Evolutionary conservation across 2,888 invertebrate genomes (phyloP), one percentile per base, ranked within the genome.

Genomic region (Eustalomyia histrio): DNA sequence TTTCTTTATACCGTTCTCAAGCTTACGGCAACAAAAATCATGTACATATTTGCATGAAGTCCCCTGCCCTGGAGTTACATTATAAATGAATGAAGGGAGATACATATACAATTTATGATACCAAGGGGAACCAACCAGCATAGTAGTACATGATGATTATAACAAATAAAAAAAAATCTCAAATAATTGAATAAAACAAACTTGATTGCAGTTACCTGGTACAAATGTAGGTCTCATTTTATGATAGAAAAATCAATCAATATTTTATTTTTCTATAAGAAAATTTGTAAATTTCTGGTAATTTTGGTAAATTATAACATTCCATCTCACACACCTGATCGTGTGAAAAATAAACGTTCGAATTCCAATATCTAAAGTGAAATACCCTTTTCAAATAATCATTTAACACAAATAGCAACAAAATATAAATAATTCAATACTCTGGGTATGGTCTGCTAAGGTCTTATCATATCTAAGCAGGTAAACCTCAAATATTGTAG

Each of bases 331-430:
- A 47, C 43, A 47, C n/a, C 72, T 80, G 80, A 80, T 68, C 76
- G 80, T 80, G 67, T 60, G 68, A 80, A 80, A 73, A 24, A 53
- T 64, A 72, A 73, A 64, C n/a, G n/a, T n/a, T 69, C 16, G 47
- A 24, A n/a, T 47, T 47, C 43, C 3, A 2, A 1, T n/a, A n/a
- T 47, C n/a, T 47, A 14, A 39, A 47, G 39, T 39, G 14, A 47
- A n/a, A 47, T 58, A 29, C 61, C 61, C 61, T 21, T 47, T 43
- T 43, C 4, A 24, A 21, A 63, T 9, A 39, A 18, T 18, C 12
- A 39, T 18, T 18, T 14, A 60, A 18, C 3, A 52, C 1, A n/a
- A 14, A 47, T 14, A 47, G 6, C n/a, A 47, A 47, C 43, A 47
- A 47, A n/a, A 47, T 64, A 47, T 21, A 21, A 3, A 29, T 50